These are phyloP conservation scores for Mola mola DNA, from an alignment of 2,113 vertebrate genomes.

Conservation along the genomic window DNA sequence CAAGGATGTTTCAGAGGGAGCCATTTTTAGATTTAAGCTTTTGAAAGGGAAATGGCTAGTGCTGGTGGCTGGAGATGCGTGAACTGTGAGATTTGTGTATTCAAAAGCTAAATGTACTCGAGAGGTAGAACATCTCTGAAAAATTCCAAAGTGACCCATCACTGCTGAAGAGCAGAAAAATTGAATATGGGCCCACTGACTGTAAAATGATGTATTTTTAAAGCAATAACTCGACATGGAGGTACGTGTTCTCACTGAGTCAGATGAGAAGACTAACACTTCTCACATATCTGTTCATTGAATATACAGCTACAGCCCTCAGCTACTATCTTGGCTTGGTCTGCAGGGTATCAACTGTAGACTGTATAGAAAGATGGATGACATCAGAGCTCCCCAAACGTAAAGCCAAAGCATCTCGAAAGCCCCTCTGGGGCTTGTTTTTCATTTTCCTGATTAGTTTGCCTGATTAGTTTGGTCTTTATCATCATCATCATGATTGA, in stretches of 20 bases:
- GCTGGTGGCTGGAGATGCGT: constrained; percentile 1
- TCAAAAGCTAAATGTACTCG: not conserved
- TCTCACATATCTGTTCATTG: not conserved
- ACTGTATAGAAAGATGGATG: too few relatives aligned
- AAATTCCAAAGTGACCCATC: not conserved
- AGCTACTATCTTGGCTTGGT: too few relatives aligned
- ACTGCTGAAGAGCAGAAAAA: not conserved
- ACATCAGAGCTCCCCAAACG: too few relatives aligned
- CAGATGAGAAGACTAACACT: not conserved
- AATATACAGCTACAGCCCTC: not conserved
- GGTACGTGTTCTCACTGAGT: not conserved
- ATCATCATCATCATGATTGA: too few relatives aligned
- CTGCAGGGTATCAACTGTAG: too few relatives aligned
- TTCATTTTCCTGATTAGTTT: too few relatives aligned
- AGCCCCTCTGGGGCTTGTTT: too few relatives aligned
- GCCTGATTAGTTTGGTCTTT: too few relatives aligned
- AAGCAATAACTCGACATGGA: not conserved
- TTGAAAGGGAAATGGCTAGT: not conserved
- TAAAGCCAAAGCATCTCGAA: too few relatives aligned
- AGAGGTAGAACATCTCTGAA: constrained; percentile 2
- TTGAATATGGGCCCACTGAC: not conserved
- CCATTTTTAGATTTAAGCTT: not conserved
- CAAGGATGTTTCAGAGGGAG: not conserved
- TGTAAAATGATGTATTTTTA: not conserved
- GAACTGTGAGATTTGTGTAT: constrained; percentile 8